Evolutionary conservation across 2,797 vertebrate genomes (phyloP).

Genomic region (Carapus acus): DNA sequence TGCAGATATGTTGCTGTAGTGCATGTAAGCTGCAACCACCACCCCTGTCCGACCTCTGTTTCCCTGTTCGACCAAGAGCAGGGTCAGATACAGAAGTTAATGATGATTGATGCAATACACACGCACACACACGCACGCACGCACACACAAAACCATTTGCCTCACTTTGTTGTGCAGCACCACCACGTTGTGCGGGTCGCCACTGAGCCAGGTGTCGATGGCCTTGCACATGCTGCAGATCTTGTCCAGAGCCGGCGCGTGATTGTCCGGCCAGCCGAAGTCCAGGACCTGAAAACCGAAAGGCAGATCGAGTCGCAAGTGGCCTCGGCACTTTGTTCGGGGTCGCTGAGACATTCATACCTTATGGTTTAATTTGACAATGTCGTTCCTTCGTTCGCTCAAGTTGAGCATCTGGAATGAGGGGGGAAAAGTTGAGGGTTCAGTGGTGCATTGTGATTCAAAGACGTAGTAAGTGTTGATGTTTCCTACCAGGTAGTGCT

Average conservation of each 20-base stretch:
- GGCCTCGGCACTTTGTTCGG: neutral
- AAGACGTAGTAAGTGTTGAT: too few species aligned
- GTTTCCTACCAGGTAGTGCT: slow-evolving; percentile 85
- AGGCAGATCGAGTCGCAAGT: too few species aligned
- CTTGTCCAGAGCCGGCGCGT: slow-evolving; percentile 91
- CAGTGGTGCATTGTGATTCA: too few species aligned
- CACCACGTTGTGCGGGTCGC: slow-evolving; percentile 82
- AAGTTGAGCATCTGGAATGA: slow-evolving; percentile 88
- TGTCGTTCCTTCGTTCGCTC: slow-evolving; percentile 82
- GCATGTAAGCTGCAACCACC: slow-evolving; percentile 92
- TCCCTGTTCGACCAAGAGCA: slow-evolving; percentile 67
- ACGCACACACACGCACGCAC: too few species aligned
- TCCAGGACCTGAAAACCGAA: slow-evolving; percentile 80
- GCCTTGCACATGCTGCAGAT: slow-evolving; percentile 98
- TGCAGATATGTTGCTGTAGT: slow-evolving; percentile 96
- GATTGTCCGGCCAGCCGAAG: slow-evolving; percentile 94
- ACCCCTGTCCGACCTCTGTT: slow-evolving; percentile 88
- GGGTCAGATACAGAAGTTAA: too few species aligned
- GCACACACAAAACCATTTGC: neutral
- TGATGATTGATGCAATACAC: too few species aligned
- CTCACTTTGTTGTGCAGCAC: slow-evolving; percentile 93
- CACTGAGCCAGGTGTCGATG: slow-evolving; percentile 92
- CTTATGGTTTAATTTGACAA: slow-evolving; percentile 87
- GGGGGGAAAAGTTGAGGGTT: too few species aligned
- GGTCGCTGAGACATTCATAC: slow-evolving; percentile 44